Conservation (phyloP, 2,113 vertebrate genomes). For the Xenopus borealis region DNA sequence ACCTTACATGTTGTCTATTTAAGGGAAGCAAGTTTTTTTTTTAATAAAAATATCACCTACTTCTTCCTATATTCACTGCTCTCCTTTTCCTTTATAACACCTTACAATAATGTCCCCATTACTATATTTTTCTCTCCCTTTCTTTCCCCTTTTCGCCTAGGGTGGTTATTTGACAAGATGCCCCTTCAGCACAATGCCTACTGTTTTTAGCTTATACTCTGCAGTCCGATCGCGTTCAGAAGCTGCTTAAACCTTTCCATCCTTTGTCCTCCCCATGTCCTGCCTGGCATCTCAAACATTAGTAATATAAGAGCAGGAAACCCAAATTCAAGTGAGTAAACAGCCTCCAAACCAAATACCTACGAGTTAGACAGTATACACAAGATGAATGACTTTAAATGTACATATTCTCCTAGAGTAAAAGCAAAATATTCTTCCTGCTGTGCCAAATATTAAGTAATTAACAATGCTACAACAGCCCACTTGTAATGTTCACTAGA, state of each 20-base stretch:
- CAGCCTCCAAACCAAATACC: background rate
- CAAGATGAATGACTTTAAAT: no score
- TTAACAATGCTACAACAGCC: no score
- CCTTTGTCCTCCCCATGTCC: constrained; percentile 30
- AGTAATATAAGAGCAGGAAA: background rate
- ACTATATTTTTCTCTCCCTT: background rate
- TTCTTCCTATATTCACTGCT: no score
- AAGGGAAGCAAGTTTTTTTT: no score
- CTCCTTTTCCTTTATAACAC: no score
- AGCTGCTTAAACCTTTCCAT: constrained; percentile 30
- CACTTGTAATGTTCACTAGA: no score
- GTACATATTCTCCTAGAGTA: no score
- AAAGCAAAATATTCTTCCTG: no score
- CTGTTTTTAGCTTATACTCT: constrained; percentile 15
- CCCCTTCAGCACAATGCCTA: constrained; percentile 32
- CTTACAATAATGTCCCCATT: background rate
- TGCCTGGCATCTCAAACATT: constrained; percentile 23
- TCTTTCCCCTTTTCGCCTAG: background rate
- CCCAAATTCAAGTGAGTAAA: constrained; percentile 12
- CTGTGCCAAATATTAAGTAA: no score
- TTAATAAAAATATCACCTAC: no score
- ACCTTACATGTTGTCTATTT: no score
- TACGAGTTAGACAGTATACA: no score
- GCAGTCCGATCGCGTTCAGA: constrained; percentile 41
- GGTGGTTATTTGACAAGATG: constrained; percentile 9